Evolutionary conservation across 1,140 invertebrate species (phyloP).

Genomic region (Platyscapa corneri): DNA sequence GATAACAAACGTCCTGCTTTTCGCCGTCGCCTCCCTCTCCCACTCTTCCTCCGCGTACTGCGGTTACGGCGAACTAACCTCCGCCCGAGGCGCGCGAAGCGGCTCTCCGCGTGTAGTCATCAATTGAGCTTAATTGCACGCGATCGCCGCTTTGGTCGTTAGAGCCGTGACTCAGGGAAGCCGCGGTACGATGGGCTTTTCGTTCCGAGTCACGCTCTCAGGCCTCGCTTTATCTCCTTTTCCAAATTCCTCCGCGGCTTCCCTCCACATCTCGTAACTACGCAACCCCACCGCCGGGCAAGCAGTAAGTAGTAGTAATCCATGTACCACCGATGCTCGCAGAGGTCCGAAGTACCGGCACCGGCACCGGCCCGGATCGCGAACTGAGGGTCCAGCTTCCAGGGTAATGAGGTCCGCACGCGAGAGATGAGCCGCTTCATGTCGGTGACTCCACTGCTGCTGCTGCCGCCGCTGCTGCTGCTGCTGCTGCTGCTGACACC

Average conservation of each 20-base stretch:
- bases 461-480: neutral
- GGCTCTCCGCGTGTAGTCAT: neutral
- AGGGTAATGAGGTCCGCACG: neutral
- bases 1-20: too few relatives aligned
- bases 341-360: neutral
- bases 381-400: neutral
- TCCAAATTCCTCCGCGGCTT: neutral
- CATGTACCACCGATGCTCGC: neutral
- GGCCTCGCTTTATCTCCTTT: neutral
- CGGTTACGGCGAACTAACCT: neutral
- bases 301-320: neutral
- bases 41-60: neutral
- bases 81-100: neutral
- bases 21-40: too few relatives aligned
- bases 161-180: conserved; percentile 2
- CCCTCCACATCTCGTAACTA: too few relatives aligned
- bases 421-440: conserved; percentile 4
- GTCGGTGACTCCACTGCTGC: too few relatives aligned
- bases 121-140: conserved; percentile 41
- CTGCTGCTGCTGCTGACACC: too few relatives aligned
- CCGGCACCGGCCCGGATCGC: neutral
- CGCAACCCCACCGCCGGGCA: too few relatives aligned
- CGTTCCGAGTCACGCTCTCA: neutral
- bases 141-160: conserved; percentile 24
- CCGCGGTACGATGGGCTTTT: neutral